Percentiles rank a stretch among this genome's conserved stretches.
These are phyloP conservation scores for Limonius californicus DNA, from an alignment of 1,140 invertebrate species.

Conservation along the genomic window DNA sequence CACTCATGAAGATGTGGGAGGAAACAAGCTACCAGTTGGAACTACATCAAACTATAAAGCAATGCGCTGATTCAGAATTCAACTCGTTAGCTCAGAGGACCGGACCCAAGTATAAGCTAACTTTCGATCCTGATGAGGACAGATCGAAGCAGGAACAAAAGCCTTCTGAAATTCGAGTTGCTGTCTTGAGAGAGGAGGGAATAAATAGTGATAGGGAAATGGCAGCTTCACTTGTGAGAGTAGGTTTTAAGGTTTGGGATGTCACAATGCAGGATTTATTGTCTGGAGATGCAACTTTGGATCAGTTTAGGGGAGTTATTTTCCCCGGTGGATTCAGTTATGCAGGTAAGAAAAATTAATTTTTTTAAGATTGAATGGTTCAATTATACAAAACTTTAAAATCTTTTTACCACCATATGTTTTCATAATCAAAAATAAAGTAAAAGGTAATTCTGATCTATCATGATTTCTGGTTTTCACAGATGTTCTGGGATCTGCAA, in stretches of 20 bases:
- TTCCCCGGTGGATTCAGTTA: slow-evolving; percentile 99
- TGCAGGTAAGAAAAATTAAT: slow-evolving; percentile 69
- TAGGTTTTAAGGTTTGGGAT: slow-evolving; percentile 91
- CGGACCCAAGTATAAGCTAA: slow-evolving; percentile 62
- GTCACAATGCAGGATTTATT: slow-evolving; percentile 88
- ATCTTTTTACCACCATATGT: too few species aligned
- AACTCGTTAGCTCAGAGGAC: slow-evolving; percentile 54
- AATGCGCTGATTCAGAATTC: slow-evolving; percentile 78
- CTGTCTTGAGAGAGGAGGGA: slow-evolving; percentile 94
- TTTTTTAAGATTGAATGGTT: too few species aligned
- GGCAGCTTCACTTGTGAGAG: slow-evolving; percentile 87
- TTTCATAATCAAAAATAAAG: too few species aligned
- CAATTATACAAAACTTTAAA: too few species aligned
- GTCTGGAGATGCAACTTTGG: slow-evolving; percentile 62
- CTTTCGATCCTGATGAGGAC: slow-evolving; percentile 64
- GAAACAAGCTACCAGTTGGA: slow-evolving; percentile 92
- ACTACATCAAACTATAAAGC: slow-evolving; percentile 71
- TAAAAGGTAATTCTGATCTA: too few species aligned
- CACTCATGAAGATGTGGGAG: slow-evolving; percentile 84
- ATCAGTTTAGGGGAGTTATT: slow-evolving; percentile 81
- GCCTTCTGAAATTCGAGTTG: slow-evolving; percentile 61
- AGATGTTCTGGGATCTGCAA: slow-evolving; percentile 95
- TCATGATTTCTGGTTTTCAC: too few species aligned
- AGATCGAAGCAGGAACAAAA: slow-evolving; percentile 34
- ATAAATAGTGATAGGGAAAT: slow-evolving; percentile 97